These are phyloP conservation scores for Clavelina lepadiformis DNA, from an alignment of 23 tunicate genomes.

Conservation along the genomic window DNA sequence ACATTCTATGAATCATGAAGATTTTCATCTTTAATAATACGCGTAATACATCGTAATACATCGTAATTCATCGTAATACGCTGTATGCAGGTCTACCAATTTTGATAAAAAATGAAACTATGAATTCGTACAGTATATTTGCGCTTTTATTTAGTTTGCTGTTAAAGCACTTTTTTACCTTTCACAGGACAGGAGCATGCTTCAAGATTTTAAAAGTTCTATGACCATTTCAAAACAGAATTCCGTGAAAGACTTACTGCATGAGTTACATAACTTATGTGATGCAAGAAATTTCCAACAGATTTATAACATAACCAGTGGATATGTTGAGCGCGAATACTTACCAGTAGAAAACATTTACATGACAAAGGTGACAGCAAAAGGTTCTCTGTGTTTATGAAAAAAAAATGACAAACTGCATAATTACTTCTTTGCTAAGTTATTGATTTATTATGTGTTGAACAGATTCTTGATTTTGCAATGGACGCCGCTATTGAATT, in stretches of 20 bases:
- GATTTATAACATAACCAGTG: conserved; percentile 27
- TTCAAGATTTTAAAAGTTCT: conserved; percentile 42
- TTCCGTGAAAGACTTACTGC: conserved; percentile 34
- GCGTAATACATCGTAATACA: no score
- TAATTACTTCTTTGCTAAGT: not conserved
- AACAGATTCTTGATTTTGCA: conserved; percentile 65
- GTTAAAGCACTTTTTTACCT: not conserved
- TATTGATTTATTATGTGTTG: not conserved
- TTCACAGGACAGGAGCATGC: conserved; percentile 45
- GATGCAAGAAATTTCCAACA: conserved; percentile 22
- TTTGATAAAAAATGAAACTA: no score
- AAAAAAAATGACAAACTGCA: not conserved
- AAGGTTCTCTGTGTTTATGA: not conserved
- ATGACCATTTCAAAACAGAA: conserved; percentile 44
- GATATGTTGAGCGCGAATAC: conserved; percentile 54
- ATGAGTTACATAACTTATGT: conserved; percentile 29
- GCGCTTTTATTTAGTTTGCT: not conserved
- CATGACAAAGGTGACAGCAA: conserved; percentile 68
- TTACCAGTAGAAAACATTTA: conserved; percentile 64
- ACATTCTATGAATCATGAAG: no score
- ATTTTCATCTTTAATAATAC: no score
- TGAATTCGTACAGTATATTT: no score
- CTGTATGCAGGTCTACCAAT: no score
- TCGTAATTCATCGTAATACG: no score
- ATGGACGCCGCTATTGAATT: conserved; percentile 67